These are phyloP conservation scores for Macrostomum lignano DNA, from an alignment of 1,140 invertebrate species.

Conservation along the genomic window DNA sequence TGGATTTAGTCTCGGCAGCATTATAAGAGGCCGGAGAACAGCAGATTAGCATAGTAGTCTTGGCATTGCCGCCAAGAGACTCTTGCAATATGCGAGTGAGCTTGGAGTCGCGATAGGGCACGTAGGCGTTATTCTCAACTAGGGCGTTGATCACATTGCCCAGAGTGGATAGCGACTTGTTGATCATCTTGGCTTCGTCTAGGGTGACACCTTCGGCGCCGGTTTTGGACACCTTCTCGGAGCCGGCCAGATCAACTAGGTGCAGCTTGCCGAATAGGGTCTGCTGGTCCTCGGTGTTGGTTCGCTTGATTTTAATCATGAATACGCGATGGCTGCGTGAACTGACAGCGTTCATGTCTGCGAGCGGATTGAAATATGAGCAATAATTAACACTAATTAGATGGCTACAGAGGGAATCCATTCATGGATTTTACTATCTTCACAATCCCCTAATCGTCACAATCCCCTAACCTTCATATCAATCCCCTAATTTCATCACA, in stretches of 20 bases:
- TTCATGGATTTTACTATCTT: too few species aligned
- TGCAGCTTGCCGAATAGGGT: constrained; percentile 83
- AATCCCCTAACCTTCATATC: too few species aligned
- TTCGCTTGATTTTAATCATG: constrained; percentile 85
- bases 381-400: too few species aligned
- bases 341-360: constrained; percentile 74
- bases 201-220: constrained; percentile 93
- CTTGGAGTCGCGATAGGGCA: constrained; percentile 96
- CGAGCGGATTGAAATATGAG: background rate
- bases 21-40: constrained; percentile 99
- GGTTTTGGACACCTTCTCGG: constrained; percentile 88
- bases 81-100: constrained; percentile 92
- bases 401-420: too few species aligned
- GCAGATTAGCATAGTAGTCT: constrained; percentile 96
- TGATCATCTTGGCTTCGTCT: constrained; percentile 98
- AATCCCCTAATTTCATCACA: too few species aligned
- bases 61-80: constrained; percentile 87
- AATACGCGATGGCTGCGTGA: constrained; percentile 87
- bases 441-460: too few species aligned
- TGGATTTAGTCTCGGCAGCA: constrained; percentile 92
- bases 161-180: constrained; percentile 85
- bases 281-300: constrained; percentile 85
- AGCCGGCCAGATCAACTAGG: constrained; percentile 84
- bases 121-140: constrained; percentile 58
- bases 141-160: constrained; percentile 94